Evolutionary conservation across 2,797 vertebrate genomes (phyloP).

Genomic region (Poecilia wingei): DNA sequence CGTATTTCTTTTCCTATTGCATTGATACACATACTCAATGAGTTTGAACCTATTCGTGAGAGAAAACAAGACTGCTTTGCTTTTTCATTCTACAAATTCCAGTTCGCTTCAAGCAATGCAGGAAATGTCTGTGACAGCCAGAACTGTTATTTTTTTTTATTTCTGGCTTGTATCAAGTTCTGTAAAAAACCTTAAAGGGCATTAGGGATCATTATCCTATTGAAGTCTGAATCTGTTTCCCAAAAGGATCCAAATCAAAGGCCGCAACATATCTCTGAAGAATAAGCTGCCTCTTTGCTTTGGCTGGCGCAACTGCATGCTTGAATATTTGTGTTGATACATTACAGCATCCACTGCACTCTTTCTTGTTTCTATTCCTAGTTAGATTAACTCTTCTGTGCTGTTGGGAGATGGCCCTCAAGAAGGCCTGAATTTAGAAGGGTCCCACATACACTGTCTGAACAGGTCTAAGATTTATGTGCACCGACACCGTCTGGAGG

Average conservation of each 20-base stretch:
- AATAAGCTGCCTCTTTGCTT: background rate
- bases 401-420: background rate
- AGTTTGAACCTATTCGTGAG: background rate
- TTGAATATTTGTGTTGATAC: constrained; percentile 11
- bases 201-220: constrained; percentile 5
- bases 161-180: background rate
- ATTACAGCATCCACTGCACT: background rate
- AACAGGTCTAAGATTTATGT: constrained; percentile 1
- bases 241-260: constrained; percentile 5
- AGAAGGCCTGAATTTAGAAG: constrained; percentile 6
- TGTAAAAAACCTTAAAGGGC: constrained; percentile 1
- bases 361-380: background rate
- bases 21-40: background rate
- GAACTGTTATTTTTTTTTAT: background rate
- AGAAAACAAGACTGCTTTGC: background rate
- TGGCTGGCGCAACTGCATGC: background rate
- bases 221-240: background rate
- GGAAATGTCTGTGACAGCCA: background rate
- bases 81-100: constrained; percentile 1
- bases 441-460: background rate
- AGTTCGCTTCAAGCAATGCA: background rate
- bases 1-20: background rate
- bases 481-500: background rate
- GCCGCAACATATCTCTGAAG: constrained; percentile 7
- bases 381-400: background rate